Evolutionary conservation across 2,797 vertebrate genomes (phyloP).

Genomic region (Hippocampus kuda): DNA sequence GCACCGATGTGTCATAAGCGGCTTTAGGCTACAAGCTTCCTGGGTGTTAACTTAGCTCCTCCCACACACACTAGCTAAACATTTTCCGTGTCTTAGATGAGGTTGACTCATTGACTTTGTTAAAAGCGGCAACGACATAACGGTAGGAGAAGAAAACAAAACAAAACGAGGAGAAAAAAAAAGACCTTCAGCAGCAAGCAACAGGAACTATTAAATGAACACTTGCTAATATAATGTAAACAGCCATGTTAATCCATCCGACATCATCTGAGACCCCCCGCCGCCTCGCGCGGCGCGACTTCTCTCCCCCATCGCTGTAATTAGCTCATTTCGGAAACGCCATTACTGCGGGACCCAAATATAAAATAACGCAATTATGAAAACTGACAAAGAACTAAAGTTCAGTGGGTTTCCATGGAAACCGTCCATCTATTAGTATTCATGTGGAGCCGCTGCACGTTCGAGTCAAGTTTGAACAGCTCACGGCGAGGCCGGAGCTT

Average conservation of each 20-base stretch:
- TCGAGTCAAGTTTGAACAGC: neutral
- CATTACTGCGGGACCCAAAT: conserved; percentile 52
- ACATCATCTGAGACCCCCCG: conserved; percentile 55
- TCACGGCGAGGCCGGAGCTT: neutral
- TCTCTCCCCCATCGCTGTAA: conserved; percentile 47
- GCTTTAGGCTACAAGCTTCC: neutral
- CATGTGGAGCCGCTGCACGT: neutral
- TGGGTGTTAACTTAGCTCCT: neutral
- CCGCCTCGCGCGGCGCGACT: conserved; percentile 44
- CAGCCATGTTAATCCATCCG: conserved; percentile 59
- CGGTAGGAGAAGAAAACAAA: neutral
- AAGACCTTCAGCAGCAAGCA: conserved; percentile 28
- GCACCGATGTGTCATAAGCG: neutral
- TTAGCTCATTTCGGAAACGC: conserved; percentile 60
- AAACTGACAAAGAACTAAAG: conserved; percentile 4
- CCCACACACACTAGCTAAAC: neutral
- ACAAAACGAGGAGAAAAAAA: neutral
- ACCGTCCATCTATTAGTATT: neutral
- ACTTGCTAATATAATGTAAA: conserved; percentile 55
- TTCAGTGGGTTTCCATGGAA: conserved; percentile 1
- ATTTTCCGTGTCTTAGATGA: neutral
- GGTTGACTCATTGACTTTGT: conserved; percentile 16
- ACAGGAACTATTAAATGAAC: conserved; percentile 57
- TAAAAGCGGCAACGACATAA: conserved; percentile 14
- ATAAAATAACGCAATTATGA: conserved; percentile 25